Percentiles rank a stretch among this genome's conserved stretches.
Evolutionary conservation across 1,140 invertebrate species (phyloP).

Genomic region (Brachionus plicatilis): DNA sequence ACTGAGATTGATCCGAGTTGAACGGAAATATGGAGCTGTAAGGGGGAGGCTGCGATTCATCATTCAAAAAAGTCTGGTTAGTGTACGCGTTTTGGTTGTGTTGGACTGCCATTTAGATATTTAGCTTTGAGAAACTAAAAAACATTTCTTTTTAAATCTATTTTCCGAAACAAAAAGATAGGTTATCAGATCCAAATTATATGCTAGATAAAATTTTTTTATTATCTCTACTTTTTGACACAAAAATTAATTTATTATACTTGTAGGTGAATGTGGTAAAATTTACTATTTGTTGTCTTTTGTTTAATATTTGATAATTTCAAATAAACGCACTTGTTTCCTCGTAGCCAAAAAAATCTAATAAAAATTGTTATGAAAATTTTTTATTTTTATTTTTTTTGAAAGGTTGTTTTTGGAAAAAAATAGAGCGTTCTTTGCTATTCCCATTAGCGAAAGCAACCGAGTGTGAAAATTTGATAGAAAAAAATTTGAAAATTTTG

Average conservation of each 20-base stretch:
- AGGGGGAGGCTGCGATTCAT: background rate
- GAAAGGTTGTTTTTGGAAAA: too few species aligned
- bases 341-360: background rate
- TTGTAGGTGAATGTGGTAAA: background rate
- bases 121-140: background rate
- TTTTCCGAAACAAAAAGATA: background rate
- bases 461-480: background rate
- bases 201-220: background rate
- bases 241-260: background rate
- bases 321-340: too few species aligned
- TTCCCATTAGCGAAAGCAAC: background rate
- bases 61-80: constrained; percentile 5
- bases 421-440: too few species aligned
- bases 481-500: background rate
- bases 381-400: background rate
- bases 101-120: background rate
- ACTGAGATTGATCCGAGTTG: background rate
- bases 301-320: background rate
- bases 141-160: background rate
- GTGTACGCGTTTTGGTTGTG: background rate
- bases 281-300: background rate
- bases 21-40: constrained; percentile 17
- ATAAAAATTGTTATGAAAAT: background rate
- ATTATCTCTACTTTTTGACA: background rate
- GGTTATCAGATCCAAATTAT: background rate